Base-by-base conservation (phyloP, 1,140 invertebrate species). In the Lucilia cuprina region DNA sequence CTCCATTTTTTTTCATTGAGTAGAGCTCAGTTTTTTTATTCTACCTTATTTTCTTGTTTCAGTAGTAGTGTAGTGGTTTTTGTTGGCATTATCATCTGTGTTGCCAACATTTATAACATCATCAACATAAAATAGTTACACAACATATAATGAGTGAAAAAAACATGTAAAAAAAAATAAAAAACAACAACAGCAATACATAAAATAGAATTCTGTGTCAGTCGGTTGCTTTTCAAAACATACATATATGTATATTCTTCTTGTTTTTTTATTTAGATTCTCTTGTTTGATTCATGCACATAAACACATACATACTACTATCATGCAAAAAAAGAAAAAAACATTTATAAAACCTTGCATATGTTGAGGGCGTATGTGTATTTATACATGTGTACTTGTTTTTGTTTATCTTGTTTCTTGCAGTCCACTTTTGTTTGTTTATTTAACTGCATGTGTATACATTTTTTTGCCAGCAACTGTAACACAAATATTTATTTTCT, bases 211-310 rank as follows among this genome's bases (percentile, higher is more conserved):
- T 70, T 70, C 65, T 70, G 65, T 70, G 65, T 70, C 65, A 70
- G 65, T 70, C 65, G 65, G 65, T 70, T 70, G 65, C 21, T 70
- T 21, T 55, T 55, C 7, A 55, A 13, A 55, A 84, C 82, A 86
- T 86, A 17, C 17, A 55, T n/a, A 49, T 9, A 49, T 14, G n/a
- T n/a, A n/a, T n/a, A n/a, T n/a, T n/a, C n/a, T n/a, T n/a, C n/a
- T n/a, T n/a, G n/a, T 55, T 55, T 55, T 55, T 17, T 1, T 55
- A 14, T n/a, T 0, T n/a, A 55, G 50, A 5, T 55, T 13, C 13
- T 17, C 17, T 17, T 55, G 50, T 55, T 12, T 55, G 50, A 17
- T 55, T 55, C 17, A 17, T 55, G 50, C 17, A 55, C 12, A 55
- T 12, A 55, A 4, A 17, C 17, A n/a, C 50, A 55, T 30, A 30